These are phyloP conservation scores for Oreochromis aureus DNA, from an alignment of 2,113 vertebrate species.

Conservation along the genomic window DNA sequence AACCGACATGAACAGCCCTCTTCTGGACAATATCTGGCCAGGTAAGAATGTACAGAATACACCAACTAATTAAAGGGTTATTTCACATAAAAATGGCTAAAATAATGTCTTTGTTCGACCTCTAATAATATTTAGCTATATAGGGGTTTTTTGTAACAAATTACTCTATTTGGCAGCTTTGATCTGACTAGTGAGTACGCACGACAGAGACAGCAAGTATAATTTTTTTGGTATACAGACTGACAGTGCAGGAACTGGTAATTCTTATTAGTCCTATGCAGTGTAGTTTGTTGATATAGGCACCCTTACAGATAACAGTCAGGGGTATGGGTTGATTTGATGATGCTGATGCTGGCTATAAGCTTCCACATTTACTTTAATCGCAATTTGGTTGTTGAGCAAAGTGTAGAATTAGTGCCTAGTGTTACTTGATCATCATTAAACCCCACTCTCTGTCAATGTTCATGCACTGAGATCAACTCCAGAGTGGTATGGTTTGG, in stretches of 20 bases:
- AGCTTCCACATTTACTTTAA: background rate
- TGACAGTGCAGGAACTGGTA: background rate
- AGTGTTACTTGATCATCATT: background rate
- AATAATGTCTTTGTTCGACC: background rate
- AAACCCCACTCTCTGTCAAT: background rate
- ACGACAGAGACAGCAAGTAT: background rate
- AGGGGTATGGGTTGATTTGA: background rate
- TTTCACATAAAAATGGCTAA: background rate
- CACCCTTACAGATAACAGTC: background rate
- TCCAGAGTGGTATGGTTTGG: background rate
- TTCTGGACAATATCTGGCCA: slow-evolving; percentile 75
- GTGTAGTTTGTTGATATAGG: background rate
- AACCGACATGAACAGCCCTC: slow-evolving; percentile 55
- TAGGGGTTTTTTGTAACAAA: background rate
- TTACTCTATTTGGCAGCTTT: background rate
- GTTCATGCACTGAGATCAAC: background rate
- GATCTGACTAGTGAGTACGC: background rate
- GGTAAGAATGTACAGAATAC: slow-evolving; percentile 49
- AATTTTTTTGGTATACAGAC: background rate
- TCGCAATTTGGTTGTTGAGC: background rate
- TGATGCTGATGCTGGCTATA: background rate
- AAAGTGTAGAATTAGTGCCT: background rate
- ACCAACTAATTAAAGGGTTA: background rate
- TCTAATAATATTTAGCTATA: background rate
- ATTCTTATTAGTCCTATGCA: background rate